Evolutionary conservation across 2,113 vertebrate genomes (phyloP).

Genomic region (Micronisus gabar): DNA sequence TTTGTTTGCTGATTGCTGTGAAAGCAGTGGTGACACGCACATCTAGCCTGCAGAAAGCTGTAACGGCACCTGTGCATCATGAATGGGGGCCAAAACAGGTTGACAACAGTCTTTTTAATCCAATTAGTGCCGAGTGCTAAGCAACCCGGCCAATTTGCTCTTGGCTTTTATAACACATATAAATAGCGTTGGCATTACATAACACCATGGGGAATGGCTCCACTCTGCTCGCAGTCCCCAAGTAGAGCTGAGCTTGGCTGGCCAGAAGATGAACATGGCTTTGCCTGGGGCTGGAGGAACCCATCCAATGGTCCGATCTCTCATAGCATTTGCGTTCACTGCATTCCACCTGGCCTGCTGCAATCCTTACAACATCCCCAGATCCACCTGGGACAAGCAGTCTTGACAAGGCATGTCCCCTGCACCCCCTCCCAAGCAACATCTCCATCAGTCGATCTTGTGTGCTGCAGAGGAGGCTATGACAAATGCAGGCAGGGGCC

Average conservation of each 20-base stretch:
- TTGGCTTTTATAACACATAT: not conserved
- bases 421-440: not conserved
- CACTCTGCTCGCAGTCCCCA: too few relatives aligned
- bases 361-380: not conserved
- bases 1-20: not conserved
- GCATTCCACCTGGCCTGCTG: not conserved
- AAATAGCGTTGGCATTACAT: not conserved
- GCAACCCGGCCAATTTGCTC: not conserved
- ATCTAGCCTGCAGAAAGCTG: not conserved
- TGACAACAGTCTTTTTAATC: not conserved
- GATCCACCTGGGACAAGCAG: accelerated
- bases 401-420: not conserved
- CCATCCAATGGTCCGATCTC: not conserved
- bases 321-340: not conserved
- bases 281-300: not conserved
- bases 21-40: not conserved
- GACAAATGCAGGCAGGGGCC: not conserved
- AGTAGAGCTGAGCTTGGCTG: not conserved
- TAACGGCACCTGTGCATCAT: not conserved
- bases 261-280: not conserved
- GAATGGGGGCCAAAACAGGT: not conserved
- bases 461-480: not conserved
- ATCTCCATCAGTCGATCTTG: accelerated
- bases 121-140: not conserved
- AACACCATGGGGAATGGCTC: not conserved